A percentile compares a stretch with the other conserved stretches of the same genome.
Evolutionary conservation across 2,888 invertebrate genomes (phyloP).

Genomic region (Phalangium opilio): DNA sequence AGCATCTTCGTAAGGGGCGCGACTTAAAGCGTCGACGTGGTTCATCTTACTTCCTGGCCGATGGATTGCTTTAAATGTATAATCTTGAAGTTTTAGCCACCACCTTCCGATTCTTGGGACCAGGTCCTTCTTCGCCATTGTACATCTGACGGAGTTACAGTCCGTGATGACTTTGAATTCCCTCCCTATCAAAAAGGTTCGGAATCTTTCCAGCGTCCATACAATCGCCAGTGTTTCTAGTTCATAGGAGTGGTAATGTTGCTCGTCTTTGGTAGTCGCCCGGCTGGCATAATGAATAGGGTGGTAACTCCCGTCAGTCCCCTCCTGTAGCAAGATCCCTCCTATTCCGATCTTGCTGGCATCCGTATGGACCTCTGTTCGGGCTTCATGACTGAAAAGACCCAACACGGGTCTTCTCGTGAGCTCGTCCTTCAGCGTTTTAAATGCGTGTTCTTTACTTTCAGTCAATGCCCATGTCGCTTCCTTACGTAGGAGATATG

Average conservation of each 20-base stretch:
- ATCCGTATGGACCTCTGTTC: too few species aligned
- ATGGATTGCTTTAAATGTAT: conserved; percentile 2
- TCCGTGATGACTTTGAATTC: conserved; percentile 4
- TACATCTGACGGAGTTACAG: neutral
- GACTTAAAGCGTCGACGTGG: conserved; percentile 8
- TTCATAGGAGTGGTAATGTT: conserved; percentile 5
- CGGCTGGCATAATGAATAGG: conserved; percentile 1
- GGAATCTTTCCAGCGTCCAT: conserved; percentile 6
- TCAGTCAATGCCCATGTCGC: too few species aligned
- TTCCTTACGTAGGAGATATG: too few species aligned
- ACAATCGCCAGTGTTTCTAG: conserved; percentile 4
- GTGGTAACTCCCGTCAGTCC: neutral
- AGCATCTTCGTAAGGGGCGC: neutral
- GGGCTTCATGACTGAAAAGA: too few species aligned
- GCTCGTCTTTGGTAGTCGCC: neutral
- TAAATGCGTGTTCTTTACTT: too few species aligned
- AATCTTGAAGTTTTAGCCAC: conserved; percentile 2
- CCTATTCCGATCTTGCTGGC: too few species aligned
- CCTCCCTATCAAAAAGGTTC: neutral
- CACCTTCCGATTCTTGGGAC: conserved; percentile 4
- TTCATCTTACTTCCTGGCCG: conserved; percentile 2
- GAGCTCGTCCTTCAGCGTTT: too few species aligned
- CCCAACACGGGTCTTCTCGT: too few species aligned
- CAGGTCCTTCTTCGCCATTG: neutral
- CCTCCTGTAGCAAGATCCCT: neutral